A percentile compares a stretch with the other conserved stretches of the same genome.
These are phyloP conservation scores for Crocallis elinguaria DNA, from an alignment of 2,888 invertebrate genomes.

Conservation along the genomic window DNA sequence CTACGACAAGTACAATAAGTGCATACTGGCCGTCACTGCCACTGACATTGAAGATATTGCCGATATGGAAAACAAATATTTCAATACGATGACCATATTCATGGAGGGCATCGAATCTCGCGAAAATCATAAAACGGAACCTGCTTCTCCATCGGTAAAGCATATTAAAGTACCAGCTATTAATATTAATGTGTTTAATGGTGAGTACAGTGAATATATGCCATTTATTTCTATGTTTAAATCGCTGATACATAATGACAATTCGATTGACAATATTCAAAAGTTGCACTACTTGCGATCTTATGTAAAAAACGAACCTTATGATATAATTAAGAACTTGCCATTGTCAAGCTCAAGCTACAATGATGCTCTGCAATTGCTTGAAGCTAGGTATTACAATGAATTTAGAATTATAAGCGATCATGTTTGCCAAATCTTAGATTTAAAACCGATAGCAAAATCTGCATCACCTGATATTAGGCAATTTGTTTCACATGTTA, in stretches of 20 bases:
- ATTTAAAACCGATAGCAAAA: neutral
- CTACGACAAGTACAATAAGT: neutral
- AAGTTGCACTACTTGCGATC: neutral
- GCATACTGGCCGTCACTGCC: neutral
- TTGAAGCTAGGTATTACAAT: neutral
- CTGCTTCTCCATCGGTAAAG: neutral
- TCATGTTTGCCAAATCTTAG: neutral
- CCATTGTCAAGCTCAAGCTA: neutral
- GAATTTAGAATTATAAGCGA: neutral
- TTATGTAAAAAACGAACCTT: neutral
- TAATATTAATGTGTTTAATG: neutral
- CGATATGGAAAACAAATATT: neutral
- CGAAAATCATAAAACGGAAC: neutral
- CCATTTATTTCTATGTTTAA: slow-evolving; percentile 4
- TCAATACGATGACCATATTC: neutral
- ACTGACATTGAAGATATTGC: neutral
- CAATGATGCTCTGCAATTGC: neutral
- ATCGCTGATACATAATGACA: slow-evolving; percentile 1
- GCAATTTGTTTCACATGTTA: neutral
- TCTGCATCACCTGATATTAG: neutral
- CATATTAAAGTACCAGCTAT: too few species aligned
- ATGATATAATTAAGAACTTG: neutral
- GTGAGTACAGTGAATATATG: neutral
- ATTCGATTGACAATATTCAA: slow-evolving; percentile 1
- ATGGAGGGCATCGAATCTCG: too few species aligned